phyloP scores from a whole-genome alignment of 2,888 invertebrate genomes.

The Xestia ashworthii region DNA sequence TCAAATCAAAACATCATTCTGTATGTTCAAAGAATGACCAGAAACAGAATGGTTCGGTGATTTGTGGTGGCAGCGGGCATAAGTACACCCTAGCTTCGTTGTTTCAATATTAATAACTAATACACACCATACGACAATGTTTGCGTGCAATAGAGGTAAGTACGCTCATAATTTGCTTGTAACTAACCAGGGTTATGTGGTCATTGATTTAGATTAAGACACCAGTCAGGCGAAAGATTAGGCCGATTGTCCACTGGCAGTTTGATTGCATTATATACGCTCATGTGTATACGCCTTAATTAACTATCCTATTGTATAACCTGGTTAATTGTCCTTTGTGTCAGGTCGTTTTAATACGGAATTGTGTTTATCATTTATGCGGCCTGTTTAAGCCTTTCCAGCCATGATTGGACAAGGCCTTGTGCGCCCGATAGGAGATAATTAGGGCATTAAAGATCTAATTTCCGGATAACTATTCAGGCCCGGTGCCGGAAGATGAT shows the following conservation, averaged over 20 bases:
- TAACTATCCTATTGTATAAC: conserved; percentile 20
- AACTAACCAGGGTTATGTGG: conserved; percentile 45
- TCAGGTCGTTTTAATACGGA: conserved; percentile 19
- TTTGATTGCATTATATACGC: conserved; percentile 38
- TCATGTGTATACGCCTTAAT: conserved; percentile 31
- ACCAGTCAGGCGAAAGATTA: conserved; percentile 63
- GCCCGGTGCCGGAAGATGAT: not conserved
- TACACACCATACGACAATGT: conserved; percentile 10
- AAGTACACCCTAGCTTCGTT: not conserved
- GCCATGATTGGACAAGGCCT: conserved; percentile 27
- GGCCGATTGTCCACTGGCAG: conserved; percentile 53
- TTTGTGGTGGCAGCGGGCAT: not conserved
- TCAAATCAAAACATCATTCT: too few species aligned
- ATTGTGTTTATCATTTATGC: conserved; percentile 24
- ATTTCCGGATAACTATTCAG: not conserved
- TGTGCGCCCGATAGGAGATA: conserved; percentile 1
- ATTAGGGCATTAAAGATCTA: not conserved
- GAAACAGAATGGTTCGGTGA: not conserved
- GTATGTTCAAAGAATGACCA: not conserved
- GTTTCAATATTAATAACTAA: conserved; percentile 8
- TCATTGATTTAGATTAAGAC: conserved; percentile 59
- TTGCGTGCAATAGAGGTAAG: conserved; percentile 45
- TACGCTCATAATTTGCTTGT: conserved; percentile 47
- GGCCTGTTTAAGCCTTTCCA: not conserved
- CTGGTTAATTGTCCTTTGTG: conserved; percentile 31